Percentiles rank a stretch among this genome's conserved stretches.
phyloP scores from a whole-genome alignment of 1,140 invertebrate genomes.

The Solenopsis invicta region DNA sequence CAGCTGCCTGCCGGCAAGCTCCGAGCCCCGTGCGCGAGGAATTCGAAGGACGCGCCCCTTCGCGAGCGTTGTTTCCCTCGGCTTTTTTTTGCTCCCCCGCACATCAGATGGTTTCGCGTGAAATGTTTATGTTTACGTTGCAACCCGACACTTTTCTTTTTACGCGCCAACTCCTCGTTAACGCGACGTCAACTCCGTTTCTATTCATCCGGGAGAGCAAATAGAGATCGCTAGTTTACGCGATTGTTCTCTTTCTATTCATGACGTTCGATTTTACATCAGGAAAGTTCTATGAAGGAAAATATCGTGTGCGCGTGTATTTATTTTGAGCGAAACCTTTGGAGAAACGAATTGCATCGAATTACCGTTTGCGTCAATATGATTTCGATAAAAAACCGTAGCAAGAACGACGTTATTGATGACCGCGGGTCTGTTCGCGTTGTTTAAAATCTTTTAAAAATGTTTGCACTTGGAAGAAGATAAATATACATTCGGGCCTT shows the following conservation, averaged over 20 bases:
- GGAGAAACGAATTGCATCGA: background rate
- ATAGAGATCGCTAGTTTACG: background rate
- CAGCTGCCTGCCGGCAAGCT: background rate
- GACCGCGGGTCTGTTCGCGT: no score
- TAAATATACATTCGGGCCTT: no score
- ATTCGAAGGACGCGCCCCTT: constrained; percentile 20
- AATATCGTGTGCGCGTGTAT: no score
- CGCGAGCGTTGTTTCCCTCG: background rate
- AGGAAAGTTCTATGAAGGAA: background rate
- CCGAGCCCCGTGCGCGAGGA: background rate
- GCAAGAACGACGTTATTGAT: no score
- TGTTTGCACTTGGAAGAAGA: no score
- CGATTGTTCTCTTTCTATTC: background rate
- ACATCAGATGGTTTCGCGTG: background rate
- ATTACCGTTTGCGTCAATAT: no score
- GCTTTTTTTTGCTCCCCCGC: background rate
- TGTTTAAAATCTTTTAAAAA: no score
- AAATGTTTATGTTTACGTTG: constrained; percentile 60
- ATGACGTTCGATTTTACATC: constrained; percentile 13
- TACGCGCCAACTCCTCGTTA: background rate
- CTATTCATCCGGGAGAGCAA: background rate
- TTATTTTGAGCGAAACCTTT: background rate
- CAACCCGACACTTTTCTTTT: background rate
- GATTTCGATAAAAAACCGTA: background rate
- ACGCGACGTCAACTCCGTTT: background rate